Evolutionary conservation across 1,140 invertebrate species (phyloP), one percentile per base, ranked within the genome.

Genomic region (Drosophila takahashii): DNA sequence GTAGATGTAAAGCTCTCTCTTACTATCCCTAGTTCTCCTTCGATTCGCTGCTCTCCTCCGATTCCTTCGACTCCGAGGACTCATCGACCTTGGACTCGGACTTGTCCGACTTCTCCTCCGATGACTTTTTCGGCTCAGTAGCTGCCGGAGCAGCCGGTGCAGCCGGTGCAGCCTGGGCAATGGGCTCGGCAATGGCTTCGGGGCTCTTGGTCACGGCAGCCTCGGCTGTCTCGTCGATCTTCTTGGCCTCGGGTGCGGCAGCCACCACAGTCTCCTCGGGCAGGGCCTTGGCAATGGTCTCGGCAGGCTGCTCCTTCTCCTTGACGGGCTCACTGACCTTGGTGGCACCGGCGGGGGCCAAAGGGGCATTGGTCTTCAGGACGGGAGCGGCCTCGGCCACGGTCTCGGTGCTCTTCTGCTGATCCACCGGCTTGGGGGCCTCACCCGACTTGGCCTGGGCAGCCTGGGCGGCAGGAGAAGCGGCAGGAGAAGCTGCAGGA

Each of bases 21-120:
- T 44, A 70, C 66, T 69, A 45, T 57, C 51, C 47, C 64, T 70
- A 54, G 32, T 78, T 61, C 54, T 89, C 78, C 53, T 86, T 86
- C 37, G 81, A 87, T 71, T 86, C 79, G 59, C 79, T 69, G 64
- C 76, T 89, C 77, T 90, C 79, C 50, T 77, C 70, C 22, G 74
- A 81, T 37, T 87, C 76, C 54, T 80, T 80, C 48, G 81, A 86
- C 58, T 84, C 78, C 13, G 75, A 66, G 11, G 77, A 70, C 18
- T 84, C 80, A n/a, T 85, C 79, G 29, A 60, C 79, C 52, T 80
- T 80, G 8, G 74, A 78, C 18, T 67, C 77, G 44, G 75, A 77
- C 61, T 83, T 81, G 15, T 75, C 71, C 4, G 44, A 53, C 51
- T 76, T 84, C 32, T 80, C 75, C 41, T 85, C 81, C 47, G 42